Base-by-base conservation (phyloP, 2,113 vertebrate species). In the Megaleporinus macrocephalus region DNA sequence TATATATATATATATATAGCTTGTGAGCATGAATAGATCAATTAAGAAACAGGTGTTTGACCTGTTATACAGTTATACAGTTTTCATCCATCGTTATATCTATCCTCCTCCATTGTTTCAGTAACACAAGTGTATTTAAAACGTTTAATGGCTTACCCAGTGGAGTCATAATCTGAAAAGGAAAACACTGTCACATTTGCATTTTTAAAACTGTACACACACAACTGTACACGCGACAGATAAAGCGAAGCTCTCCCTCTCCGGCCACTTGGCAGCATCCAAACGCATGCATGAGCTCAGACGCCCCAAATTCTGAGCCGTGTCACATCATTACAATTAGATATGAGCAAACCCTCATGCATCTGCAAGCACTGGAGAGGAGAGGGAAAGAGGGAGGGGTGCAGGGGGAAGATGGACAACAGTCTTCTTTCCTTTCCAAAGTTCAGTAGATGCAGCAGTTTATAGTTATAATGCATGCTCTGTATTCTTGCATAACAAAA, bases 101-200 rank as follows among this genome's bases (percentile, higher is more conserved):
- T 20, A 70, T 20, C 44, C 15, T 27, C 26, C 53, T 74, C 30
- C 44, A 51, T 59, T n/a, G 33, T 27, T 22, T 76, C 51, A 68
- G 68, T 73, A 76, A 59, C 61, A 49, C 65, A 77, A 33, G 79
- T 69, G 72, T 76, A 83, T 47, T 87, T 88, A 77, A 87, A 59
- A 76, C 51, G 29, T 20, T 55, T 80, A 30, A 80, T 41, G 72
- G 57, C 89, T 92, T 91, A 92, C 90, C 81, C 82, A 90, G 84
- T 24, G 47, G 69, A 73, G 70, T 83, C 86, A 87, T 82, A 63
- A 83, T 89, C 90, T 93, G 91, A 73, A 90, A 93, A 89, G 78
- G 69, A 91, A 92, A 86, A 76, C 85, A 86, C 75, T 82, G 80
- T 90, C 69, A 88, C 47, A 57, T 51, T 85, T 89, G 86, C 73